phyloP scores from a whole-genome alignment of 2,797 vertebrate genomes.

The Nyctibius grandis region DNA sequence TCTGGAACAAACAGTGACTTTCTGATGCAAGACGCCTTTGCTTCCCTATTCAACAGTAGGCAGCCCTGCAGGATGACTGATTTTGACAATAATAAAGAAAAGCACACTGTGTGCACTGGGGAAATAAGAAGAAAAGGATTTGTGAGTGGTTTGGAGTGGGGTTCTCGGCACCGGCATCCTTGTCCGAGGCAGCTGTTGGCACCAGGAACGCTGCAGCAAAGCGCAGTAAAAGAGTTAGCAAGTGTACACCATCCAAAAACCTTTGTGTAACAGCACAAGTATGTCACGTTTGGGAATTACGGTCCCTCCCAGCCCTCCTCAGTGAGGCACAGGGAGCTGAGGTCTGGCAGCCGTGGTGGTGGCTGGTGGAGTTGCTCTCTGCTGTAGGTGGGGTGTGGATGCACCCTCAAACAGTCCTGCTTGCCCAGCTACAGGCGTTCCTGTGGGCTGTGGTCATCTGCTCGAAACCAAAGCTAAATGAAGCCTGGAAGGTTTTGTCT shows the following conservation, averaged over 20 bases:
- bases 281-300: not conserved
- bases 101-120: not conserved
- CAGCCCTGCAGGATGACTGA: not conserved
- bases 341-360: not conserved
- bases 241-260: not conserved
- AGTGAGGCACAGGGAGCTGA: not conserved
- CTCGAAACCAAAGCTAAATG: not conserved
- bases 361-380: not conserved
- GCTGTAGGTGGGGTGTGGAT: not conserved
- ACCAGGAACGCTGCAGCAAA: not conserved
- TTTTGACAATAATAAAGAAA: not conserved
- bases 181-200: fast-evolving
- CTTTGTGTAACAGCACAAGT: not conserved
- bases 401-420: not conserved
- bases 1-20: not conserved
- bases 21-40: not conserved
- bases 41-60: not conserved
- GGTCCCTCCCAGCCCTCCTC: not conserved
- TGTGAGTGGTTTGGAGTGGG: not conserved
- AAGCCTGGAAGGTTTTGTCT: not conserved
- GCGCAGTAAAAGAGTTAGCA: not conserved
- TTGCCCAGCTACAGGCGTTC: not conserved
- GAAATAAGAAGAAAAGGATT: not conserved
- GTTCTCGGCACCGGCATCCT: not conserved
- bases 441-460: not conserved